Evolutionary conservation across 2,797 vertebrate species (phyloP).

Genomic region (Hephaestus fuliginosus): DNA sequence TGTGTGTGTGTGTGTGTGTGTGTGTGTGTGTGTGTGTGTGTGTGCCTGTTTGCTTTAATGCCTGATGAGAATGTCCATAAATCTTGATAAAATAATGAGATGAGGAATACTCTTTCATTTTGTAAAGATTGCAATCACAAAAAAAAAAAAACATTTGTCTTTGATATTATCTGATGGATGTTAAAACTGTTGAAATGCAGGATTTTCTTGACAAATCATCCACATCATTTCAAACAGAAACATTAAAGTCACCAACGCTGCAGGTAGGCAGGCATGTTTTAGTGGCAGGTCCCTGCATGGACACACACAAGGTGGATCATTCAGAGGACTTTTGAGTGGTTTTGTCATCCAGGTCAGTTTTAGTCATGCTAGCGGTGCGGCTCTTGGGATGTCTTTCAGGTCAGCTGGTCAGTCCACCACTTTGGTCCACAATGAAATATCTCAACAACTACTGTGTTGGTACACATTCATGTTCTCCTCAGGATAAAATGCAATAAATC

Average conservation of each 20-base stretch:
- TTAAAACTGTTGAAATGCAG: neutral
- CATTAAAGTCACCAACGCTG: neutral
- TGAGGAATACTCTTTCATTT: neutral
- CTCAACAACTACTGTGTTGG: neutral
- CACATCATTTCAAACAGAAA: slow-evolving; percentile 5
- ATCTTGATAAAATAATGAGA: slow-evolving; percentile 11
- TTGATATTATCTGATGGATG: neutral
- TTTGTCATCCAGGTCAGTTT: slow-evolving; percentile 4
- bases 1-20: neutral
- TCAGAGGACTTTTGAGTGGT: neutral
- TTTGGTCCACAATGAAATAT: neutral
- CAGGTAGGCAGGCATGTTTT: neutral
- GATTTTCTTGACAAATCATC: neutral
- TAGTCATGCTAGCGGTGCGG: too few relatives aligned
- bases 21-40: neutral
- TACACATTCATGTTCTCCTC: neutral
- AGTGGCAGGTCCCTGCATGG: too few relatives aligned
- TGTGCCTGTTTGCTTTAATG: neutral
- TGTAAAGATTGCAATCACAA: neutral
- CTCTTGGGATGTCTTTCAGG: neutral
- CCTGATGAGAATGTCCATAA: slow-evolving; percentile 8
- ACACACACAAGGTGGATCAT: neutral
- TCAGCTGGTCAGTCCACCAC: neutral
- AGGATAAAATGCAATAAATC: neutral
- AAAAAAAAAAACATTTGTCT: neutral